Evolutionary conservation across 2,113 vertebrate species (phyloP), one percentile per base, ranked within the genome.

Genomic region (Circaetus gallicus): DNA sequence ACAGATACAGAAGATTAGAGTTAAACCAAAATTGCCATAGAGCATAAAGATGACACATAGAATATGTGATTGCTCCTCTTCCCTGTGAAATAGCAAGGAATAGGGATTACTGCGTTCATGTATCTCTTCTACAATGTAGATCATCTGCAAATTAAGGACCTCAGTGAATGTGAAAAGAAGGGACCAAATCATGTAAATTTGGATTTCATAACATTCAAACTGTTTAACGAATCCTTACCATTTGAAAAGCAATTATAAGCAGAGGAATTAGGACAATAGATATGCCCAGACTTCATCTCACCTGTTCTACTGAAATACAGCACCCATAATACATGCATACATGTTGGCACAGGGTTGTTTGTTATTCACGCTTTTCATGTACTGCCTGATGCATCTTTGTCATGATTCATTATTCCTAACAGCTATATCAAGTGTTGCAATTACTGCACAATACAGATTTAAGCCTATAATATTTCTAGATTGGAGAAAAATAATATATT

Each of bases 401-500:
- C 69, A 81, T 93, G 89, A 97, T 94, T 96, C 91, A 82, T 96
- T 96, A 95, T 94, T 90, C 84, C 77, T 97, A 97, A 97, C 55
- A 96, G 88, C 82, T 93, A 92, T 97, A 95, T 96, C 93, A 90
- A 92, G 49, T 93, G 87, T 95, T 96, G 85, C 89, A 98, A 97
- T 97, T 97, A 93, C 59, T 69, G 65, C 56, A 87, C 56, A 69
- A 95, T 89, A 85, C 56, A 83, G 52, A 96, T 95, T 97, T 95
- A 97, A 95, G 61, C 78, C 93, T 96, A 63, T 93, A 95, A 93
- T 93, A 93, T 92, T 95, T 84, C 73, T 85, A 95, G 97, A 97
- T 82, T 93, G 62, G 96, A 92, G 73, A 95, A 97, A 97, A 95
- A 95, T 95, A 96, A 93, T 93, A 80, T 93, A 96, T 97, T 93